Evolutionary conservation across 2,113 vertebrate species (phyloP).

Genomic region (Castor canadensis): DNA sequence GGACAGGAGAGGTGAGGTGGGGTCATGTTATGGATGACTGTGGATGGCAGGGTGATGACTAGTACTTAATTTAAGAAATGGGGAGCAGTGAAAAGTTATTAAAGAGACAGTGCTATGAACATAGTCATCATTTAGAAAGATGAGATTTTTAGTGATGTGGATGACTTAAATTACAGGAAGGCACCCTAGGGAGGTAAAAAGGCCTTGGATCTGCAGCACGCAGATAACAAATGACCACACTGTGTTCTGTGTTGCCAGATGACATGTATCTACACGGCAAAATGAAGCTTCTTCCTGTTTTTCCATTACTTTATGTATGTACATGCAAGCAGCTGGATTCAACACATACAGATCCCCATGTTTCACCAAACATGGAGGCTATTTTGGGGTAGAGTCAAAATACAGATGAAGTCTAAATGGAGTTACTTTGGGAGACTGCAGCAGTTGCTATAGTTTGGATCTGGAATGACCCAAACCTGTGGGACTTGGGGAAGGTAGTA

Average conservation of each 20-base stretch:
- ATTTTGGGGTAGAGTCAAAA: background rate
- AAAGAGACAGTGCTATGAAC: background rate
- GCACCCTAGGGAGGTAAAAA: background rate
- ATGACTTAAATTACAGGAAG: background rate
- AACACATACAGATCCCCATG: background rate
- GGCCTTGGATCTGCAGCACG: background rate
- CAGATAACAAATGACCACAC: background rate
- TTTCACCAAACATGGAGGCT: background rate
- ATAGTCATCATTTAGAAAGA: conserved; percentile 6
- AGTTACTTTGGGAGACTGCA: background rate
- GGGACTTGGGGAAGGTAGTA: background rate
- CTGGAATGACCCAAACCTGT: background rate
- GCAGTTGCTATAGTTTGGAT: background rate
- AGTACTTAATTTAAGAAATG: background rate
- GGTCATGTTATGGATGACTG: background rate
- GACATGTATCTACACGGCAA: background rate
- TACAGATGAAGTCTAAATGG: background rate
- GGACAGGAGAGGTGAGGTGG: background rate
- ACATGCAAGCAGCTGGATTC: background rate
- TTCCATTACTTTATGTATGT: background rate
- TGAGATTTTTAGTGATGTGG: background rate
- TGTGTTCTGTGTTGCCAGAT: background rate
- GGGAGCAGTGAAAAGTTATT: background rate
- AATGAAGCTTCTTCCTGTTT: background rate
- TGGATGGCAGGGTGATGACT: background rate